Evolutionary conservation across 2,888 invertebrate species (phyloP), one percentile per base, ranked within the genome.

Genomic region (Amblyjoppa proteus): DNA sequence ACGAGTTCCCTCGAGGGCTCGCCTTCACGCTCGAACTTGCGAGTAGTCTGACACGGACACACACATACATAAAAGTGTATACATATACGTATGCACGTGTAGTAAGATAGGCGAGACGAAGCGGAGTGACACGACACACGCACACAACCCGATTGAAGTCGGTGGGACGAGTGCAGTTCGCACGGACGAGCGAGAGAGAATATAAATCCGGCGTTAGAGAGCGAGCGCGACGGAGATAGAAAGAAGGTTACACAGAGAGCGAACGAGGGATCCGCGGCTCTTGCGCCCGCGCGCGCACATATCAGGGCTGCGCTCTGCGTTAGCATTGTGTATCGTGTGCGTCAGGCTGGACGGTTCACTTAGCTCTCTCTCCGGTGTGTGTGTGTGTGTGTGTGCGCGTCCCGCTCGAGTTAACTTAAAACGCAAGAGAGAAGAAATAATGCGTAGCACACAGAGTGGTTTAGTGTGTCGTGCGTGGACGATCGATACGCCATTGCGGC

Each of bases 401-500:
- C 64, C 31, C 64, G 34, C 64, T 64, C 64, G 64, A 64, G 16
- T 75, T 68, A 53, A 58, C 66, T 31, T 69, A 45, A 73, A 75
- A 80, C 58, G 58, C 58, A 51, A 68, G 53, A 68, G 53, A 70
- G 41, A 61, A 61, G 73, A 75, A 90, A 90, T 90, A 90, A 91
- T 92, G 92, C 91, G 90, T 91, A 87, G 88, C 87, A 88, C 87
- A 85, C 88, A 83, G 88, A 90, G 90, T 89, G 91, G 90, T 90
- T 89, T 89, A 87, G 88, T 88, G 88, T 88, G 88, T 81, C 84
- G 85, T 90, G 88, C 88, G 91, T 90, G 89, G 85, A 90, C 92
- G 93, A 93, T 93, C 93, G 92, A 93, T 93, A 93, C 92, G 92
- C 92, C 92, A 91, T 91, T 92, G 90, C 90, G 91, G 90, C 90